These are phyloP conservation scores for Abrostola triplasia DNA, from an alignment of 2,888 invertebrate genomes.

Conservation along the genomic window DNA sequence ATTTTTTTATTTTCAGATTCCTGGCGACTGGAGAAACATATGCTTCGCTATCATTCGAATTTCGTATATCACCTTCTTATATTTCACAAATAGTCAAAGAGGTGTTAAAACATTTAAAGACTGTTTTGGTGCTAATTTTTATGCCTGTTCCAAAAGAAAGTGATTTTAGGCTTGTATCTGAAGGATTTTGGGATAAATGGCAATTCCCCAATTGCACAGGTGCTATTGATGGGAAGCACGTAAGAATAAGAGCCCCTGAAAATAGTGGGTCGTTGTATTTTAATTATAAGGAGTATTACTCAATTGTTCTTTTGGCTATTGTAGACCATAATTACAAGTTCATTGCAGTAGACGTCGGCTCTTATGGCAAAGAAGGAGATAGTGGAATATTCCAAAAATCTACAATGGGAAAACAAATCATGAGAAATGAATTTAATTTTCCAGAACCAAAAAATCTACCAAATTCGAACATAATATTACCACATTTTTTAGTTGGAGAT, in stretches of 20 bases:
- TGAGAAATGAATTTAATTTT: constrained; percentile 35
- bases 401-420: constrained; percentile 29
- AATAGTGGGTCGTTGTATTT: constrained; percentile 45
- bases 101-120: constrained; percentile 21
- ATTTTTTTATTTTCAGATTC: constrained; percentile 15
- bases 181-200: constrained; percentile 36
- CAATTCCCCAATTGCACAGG: constrained; percentile 43
- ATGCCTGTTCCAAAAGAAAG: background rate
- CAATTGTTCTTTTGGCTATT: constrained; percentile 45
- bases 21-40: constrained; percentile 32
- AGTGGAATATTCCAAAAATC: constrained; percentile 40
- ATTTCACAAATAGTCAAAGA: constrained; percentile 36
- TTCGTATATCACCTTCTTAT: constrained; percentile 37
- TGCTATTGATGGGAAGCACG: constrained; percentile 55
- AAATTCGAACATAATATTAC: constrained; percentile 32
- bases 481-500: constrained; percentile 40
- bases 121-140: constrained; percentile 25
- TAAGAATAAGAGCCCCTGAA: constrained; percentile 46
- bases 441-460: constrained; percentile 36
- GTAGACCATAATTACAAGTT: constrained; percentile 57
- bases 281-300: constrained; percentile 51
- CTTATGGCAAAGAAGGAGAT: constrained; percentile 39
- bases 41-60: constrained; percentile 34
- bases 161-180: constrained; percentile 23
- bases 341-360: constrained; percentile 46